Conservation (phyloP, 2,113 vertebrate genomes). For the Vulpes ferrilata region DNA sequence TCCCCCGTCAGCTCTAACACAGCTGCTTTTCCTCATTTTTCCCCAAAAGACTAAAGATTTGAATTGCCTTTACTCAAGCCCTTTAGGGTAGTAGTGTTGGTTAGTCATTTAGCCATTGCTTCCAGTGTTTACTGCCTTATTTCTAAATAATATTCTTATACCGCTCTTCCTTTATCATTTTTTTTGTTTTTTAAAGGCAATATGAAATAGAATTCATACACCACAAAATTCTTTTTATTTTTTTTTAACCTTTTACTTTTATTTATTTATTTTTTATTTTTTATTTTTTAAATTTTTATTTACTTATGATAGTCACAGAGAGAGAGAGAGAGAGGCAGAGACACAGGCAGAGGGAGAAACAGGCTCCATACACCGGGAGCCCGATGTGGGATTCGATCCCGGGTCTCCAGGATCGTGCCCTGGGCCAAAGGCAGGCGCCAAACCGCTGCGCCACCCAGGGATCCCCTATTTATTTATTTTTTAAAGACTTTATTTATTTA, state of each 20-base stretch:
- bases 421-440: no score
- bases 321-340: no score
- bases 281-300: no score
- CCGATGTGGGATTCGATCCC: no score
- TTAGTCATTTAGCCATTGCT: neutral
- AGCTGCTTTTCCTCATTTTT: neutral
- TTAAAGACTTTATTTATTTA: no score
- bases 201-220: neutral
- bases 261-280: no score
- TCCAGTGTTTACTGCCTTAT: neutral
- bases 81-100: neutral
- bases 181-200: conserved; percentile 35
- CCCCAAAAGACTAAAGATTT: neutral
- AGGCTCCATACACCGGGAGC: no score
- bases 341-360: no score
- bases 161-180: neutral
- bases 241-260: neutral
- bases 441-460: no score
- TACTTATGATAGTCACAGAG: no score
- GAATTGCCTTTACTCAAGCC: neutral
- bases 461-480: no score
- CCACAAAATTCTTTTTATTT: neutral
- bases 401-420: no score
- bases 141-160: neutral
- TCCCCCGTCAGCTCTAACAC: neutral